Evolutionary conservation across 2,113 vertebrate species (phyloP), one percentile per base, ranked within the genome.

Genomic region (Heptranchias perlo): DNA sequence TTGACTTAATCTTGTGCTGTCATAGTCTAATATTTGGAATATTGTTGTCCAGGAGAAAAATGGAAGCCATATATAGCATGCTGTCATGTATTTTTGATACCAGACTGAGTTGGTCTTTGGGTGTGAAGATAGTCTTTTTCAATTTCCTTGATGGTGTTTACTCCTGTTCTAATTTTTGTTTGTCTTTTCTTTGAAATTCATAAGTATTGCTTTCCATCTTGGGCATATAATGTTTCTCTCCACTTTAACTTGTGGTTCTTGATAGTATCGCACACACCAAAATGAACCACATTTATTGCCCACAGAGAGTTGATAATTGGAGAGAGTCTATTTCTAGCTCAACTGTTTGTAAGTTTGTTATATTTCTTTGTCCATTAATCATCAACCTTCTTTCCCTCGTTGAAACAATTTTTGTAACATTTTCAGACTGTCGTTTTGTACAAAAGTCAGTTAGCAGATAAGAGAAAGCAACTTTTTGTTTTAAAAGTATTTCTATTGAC

Each of bases 131-230:
- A 44, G 4, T 47, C n/a, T 39, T 82, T 82, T 82, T 82, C 78
- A 82, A 44, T 82, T 82, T 44, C 78, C n/a, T 82, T 82, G n/a
- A 44, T 82, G 78, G 39, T 82, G 78, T 82, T 82, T 82, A 44
- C 78, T 82, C 78, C 18, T 82, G 78, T 82, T 82, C 78, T 82
- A 82, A 82, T 82, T 82, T 39, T 82, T 82, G 76, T 82, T 82
- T 21, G 39, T 82, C 78, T 82, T 82, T 44, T 16, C 39, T 82
- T 82, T 47, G 16, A 82, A 82, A 82, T 44, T 82, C 16, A 18
- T 82, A 82, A 82, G 78, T 82, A 82, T 82, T 82, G 39, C 78
- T 82, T 82, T 82, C 39, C 78, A 82, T 44, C n/a, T 82, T 82
- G 39, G 39, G 78, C 78, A 82, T 44, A 82, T 39, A 82, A 44